Percentiles rank a stretch among this genome's conserved stretches.
These are phyloP conservation scores for Lithophane ornitopus DNA, from an alignment of 2,888 invertebrate genomes.

Conservation along the genomic window DNA sequence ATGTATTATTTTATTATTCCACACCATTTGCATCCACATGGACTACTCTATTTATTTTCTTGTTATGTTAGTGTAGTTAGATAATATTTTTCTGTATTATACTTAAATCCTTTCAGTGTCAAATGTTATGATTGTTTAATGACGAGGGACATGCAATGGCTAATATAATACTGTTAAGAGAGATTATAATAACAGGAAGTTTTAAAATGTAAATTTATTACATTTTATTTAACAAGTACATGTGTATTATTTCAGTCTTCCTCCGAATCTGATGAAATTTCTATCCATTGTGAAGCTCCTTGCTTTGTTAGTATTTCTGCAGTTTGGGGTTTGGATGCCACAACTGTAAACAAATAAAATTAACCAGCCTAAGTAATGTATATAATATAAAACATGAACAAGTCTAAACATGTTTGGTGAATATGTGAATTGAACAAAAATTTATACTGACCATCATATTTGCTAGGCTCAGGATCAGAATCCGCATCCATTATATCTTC, in stretches of 20 bases:
- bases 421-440: background rate
- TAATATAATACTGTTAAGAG: conserved; percentile 78
- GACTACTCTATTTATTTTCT: conserved; percentile 67
- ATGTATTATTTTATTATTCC: conserved; percentile 60
- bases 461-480: conserved; percentile 78
- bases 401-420: background rate
- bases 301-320: conserved; percentile 82
- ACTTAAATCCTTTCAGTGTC: conserved; percentile 69
- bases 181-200: conserved; percentile 82
- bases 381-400: background rate
- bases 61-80: conserved; percentile 61
- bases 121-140: conserved; percentile 76
- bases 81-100: conserved; percentile 64
- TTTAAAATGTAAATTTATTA: conserved; percentile 83
- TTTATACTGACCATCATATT: conserved; percentile 83
- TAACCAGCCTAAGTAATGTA: background rate
- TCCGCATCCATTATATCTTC: conserved; percentile 74
- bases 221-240: conserved; percentile 81
- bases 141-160: conserved; percentile 79
- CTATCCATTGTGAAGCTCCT: conserved; percentile 84
- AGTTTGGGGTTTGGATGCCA: conserved; percentile 80
- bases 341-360: conserved; percentile 77
- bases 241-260: conserved; percentile 76
- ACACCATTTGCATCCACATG: conserved; percentile 52
- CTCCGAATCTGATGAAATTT: conserved; percentile 87